Evolutionary conservation across 2,888 invertebrate genomes (phyloP).

Genomic region (Dione juno): DNA sequence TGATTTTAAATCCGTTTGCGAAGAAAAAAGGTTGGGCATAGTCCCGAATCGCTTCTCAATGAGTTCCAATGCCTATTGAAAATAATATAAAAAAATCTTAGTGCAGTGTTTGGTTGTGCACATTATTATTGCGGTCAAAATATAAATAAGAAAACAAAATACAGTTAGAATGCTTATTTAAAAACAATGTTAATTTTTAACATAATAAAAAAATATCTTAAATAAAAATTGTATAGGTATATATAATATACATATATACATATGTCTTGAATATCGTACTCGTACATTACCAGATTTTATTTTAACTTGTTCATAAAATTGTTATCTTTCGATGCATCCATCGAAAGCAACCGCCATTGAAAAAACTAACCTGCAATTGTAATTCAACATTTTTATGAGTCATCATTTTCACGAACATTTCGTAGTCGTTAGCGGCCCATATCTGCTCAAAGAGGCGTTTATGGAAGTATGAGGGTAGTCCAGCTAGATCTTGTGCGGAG

Average conservation of each 20-base stretch:
- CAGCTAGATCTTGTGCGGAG: slow-evolving; percentile 74
- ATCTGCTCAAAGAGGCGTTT: slow-evolving; percentile 88
- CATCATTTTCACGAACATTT: slow-evolving; percentile 96
- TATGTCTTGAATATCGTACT: no score
- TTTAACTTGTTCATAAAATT: no score
- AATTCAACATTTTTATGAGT: slow-evolving; percentile 95
- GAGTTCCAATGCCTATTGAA: slow-evolving; percentile 89
- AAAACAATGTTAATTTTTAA: no score
- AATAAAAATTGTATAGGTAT: no score
- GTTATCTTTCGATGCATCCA: no score
- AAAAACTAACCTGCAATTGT: slow-evolving; percentile 84
- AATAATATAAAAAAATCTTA: not conserved
- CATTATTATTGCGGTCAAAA: no score
- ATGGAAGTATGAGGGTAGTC: slow-evolving; percentile 84
- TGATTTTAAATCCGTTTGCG: slow-evolving; percentile 68
- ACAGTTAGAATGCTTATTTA: no score
- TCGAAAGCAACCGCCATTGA: not conserved
- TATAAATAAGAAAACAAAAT: no score
- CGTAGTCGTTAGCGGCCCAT: slow-evolving; percentile 96
- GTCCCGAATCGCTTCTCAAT: slow-evolving; percentile 90
- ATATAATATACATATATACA: no score
- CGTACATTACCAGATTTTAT: no score
- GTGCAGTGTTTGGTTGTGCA: no score
- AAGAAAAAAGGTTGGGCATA: slow-evolving; percentile 85
- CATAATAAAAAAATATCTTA: no score